These are phyloP conservation scores for Cephalopholis sonnerati DNA, from an alignment of 2,113 vertebrate genomes.

Conservation along the genomic window DNA sequence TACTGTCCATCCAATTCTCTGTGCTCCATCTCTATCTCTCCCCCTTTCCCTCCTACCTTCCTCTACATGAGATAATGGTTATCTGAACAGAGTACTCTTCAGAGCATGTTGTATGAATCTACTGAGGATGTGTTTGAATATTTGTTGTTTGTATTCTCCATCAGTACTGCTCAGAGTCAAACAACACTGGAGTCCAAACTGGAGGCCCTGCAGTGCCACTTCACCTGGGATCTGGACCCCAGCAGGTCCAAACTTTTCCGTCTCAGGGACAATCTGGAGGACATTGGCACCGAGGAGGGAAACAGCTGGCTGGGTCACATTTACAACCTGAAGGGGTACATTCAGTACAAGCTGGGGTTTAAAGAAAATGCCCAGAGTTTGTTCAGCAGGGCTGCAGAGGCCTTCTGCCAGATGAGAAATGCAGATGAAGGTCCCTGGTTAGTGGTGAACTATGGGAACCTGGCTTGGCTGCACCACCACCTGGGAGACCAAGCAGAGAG, in stretches of 20 bases:
- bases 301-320: conserved; percentile 72
- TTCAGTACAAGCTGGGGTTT: conserved; percentile 45
- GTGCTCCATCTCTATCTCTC: too few species aligned
- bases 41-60: too few species aligned
- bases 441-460: conserved; percentile 68
- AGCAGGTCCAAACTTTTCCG: not conserved
- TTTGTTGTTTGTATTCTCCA: not conserved
- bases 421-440: conserved; percentile 68
- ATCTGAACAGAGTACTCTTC: too few species aligned
- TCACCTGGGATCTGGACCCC: conserved; percentile 56
- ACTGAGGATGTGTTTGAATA: not conserved
- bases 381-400: conserved; percentile 48
- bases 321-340: conserved; percentile 70
- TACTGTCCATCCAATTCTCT: too few species aligned
- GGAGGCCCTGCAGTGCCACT: conserved; percentile 65
- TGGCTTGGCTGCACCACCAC: conserved; percentile 71
- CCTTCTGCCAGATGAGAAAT: conserved; percentile 36
- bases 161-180: conserved; percentile 46
- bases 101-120: too few species aligned
- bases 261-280: conserved; percentile 48
- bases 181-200: conserved; percentile 20
- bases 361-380: conserved; percentile 15
- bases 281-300: conserved; percentile 47
- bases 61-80: too few species aligned
- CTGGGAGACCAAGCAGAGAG: conserved; percentile 39